Conservation (phyloP, 2,888 invertebrate genomes). For the Troilus luridus region DNA sequence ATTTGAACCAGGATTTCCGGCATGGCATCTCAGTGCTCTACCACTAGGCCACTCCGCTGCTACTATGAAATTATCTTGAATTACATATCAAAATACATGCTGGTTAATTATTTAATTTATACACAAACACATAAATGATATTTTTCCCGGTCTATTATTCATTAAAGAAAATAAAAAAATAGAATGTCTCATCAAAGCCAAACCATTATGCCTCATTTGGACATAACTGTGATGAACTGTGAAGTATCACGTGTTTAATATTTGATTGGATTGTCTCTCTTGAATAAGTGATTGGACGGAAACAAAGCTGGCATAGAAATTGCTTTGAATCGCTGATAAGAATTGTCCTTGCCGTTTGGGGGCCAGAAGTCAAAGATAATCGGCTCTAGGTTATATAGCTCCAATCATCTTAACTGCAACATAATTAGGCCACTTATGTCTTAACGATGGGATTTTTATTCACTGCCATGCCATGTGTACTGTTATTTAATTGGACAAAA, state of each 20-base stretch:
- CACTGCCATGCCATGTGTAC: neutral
- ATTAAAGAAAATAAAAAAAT: neutral
- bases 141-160: no score
- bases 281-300: neutral
- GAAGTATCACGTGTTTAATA: neutral
- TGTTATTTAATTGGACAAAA: neutral
- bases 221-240: neutral
- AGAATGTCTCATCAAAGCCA: no score
- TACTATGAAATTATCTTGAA: no score
- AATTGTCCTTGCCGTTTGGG: neutral
- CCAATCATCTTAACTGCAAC: neutral
- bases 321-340: slow-evolving; percentile 6
- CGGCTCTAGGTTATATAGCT: neutral
- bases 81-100: no score
- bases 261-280: neutral
- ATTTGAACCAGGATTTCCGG: no score
- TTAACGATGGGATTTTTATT: neutral
- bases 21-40: no score
- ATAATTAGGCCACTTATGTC: slow-evolving; percentile 23
- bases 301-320: neutral
- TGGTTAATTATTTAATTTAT: no score
- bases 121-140: no score
- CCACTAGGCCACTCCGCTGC: no score
- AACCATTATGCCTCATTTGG: neutral
- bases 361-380: slow-evolving; percentile 46